phyloP scores from a whole-genome alignment of 2,888 invertebrate genomes.

The Aquatica leii region DNA sequence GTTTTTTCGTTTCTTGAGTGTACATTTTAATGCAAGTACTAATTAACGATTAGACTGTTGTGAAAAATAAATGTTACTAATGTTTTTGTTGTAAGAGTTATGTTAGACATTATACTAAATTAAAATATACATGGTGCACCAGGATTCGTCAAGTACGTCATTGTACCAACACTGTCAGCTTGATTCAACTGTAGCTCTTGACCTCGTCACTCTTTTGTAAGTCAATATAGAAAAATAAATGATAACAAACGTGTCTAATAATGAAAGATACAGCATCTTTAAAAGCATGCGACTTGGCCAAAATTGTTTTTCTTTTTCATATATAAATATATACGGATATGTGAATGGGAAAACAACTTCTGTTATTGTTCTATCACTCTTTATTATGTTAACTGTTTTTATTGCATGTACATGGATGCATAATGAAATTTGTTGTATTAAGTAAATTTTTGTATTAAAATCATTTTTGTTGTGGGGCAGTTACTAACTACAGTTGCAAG shows the following conservation, averaged over 20 bases:
- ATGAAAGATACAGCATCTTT: constrained; percentile 41
- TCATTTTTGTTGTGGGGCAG: constrained; percentile 25
- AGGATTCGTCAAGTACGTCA: constrained; percentile 28
- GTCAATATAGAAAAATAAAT: constrained; percentile 32
- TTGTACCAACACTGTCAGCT: constrained; percentile 32
- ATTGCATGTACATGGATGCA: constrained; percentile 20
- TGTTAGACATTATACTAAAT: constrained; percentile 13
- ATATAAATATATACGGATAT: neutral
- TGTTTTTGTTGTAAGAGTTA: constrained; percentile 1
- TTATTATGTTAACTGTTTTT: constrained; percentile 23
- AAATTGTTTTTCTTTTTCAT: constrained; percentile 18
- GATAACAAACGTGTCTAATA: constrained; percentile 21
- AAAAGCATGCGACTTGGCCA: constrained; percentile 34
- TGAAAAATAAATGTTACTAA: neutral
- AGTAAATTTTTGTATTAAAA: constrained; percentile 16
- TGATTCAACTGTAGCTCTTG: constrained; percentile 38
- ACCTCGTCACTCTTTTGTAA: constrained; percentile 54
- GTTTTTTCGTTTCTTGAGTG: too few species aligned
- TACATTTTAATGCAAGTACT: neutral
- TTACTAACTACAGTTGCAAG: constrained; percentile 43
- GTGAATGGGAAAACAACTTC: constrained; percentile 5
- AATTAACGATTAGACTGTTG: neutral
- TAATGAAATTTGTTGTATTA: constrained; percentile 20
- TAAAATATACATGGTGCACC: constrained; percentile 28
- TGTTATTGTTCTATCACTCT: constrained; percentile 17